A percentile compares a stretch with the other conserved stretches of the same genome.
Evolutionary conservation across 2,888 invertebrate genomes (phyloP).

Genomic region (Orgyia antiqua): DNA sequence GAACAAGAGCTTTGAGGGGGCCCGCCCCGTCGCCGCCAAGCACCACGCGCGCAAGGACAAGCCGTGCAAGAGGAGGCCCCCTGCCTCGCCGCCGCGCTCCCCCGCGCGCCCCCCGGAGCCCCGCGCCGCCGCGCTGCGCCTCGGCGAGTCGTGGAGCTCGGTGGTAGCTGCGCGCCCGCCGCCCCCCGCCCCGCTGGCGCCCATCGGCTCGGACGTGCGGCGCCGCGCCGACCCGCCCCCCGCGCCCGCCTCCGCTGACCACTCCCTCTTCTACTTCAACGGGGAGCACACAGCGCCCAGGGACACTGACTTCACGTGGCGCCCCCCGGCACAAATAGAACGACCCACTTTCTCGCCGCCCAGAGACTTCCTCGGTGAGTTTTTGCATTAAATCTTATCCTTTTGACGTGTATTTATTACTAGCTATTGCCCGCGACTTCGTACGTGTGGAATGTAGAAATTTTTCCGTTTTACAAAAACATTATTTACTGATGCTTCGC

Average conservation of each 20-base stretch:
- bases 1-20: conserved; percentile 14
- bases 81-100: conserved; percentile 15
- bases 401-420: too few species aligned
- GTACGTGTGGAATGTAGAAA: too few species aligned
- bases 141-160: conserved; percentile 56
- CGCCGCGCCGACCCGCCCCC: conserved; percentile 36
- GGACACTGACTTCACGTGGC: conserved; percentile 25
- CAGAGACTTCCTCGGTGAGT: conserved; percentile 37
- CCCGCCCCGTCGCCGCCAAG: conserved; percentile 14
- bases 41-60: conserved; percentile 29
- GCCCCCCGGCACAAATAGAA: conserved; percentile 16
- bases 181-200: conserved; percentile 35
- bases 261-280: conserved; percentile 45
- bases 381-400: neutral
- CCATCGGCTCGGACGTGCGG: conserved; percentile 57
- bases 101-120: conserved; percentile 18
- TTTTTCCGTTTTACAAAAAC: too few species aligned
- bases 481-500: too few species aligned
- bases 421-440: too few species aligned
- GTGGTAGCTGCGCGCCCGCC: conserved; percentile 44
- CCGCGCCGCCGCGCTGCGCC: conserved; percentile 35
- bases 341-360: conserved; percentile 22
- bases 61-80: conserved; percentile 18
- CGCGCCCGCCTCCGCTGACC: conserved; percentile 23
- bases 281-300: conserved; percentile 23